A percentile compares a stretch with the other conserved stretches of the same genome.
phyloP scores from a whole-genome alignment of 2,797 vertebrate genomes.

The Antrozous pallidus region DNA sequence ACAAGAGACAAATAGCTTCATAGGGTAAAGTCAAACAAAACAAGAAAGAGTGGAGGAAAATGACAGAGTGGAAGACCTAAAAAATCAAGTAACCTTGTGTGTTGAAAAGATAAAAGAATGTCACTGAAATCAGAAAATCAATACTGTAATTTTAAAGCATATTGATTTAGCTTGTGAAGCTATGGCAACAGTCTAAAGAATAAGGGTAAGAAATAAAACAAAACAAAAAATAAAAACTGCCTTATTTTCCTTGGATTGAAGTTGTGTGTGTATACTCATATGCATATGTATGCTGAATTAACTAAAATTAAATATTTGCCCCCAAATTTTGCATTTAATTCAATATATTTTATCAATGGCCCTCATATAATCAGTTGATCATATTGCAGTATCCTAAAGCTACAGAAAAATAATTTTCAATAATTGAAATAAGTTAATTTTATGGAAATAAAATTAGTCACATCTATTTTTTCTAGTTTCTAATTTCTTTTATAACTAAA shows the following conservation, averaged over 20 bases:
- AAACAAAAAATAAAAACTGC: background rate
- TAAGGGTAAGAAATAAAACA: slow-evolving; percentile 8
- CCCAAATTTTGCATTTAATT: slow-evolving; percentile 55
- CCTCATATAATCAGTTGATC: slow-evolving; percentile 22
- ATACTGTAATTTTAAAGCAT: slow-evolving; percentile 75
- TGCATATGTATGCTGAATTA: background rate
- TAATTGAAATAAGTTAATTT: background rate
- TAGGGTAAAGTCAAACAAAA: slow-evolving; percentile 5
- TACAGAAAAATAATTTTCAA: background rate
- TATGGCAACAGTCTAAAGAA: slow-evolving; percentile 65
- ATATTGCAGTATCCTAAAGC: background rate
- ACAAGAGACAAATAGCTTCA: background rate
- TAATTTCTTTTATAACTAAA: slow-evolving; percentile 54
- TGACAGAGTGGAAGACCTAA: slow-evolving; percentile 36
- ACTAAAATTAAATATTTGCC: slow-evolving; percentile 64
- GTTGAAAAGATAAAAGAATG: slow-evolving; percentile 72
- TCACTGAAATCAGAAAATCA: slow-evolving; percentile 74
- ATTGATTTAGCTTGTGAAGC: slow-evolving; percentile 73
- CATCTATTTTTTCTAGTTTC: slow-evolving; percentile 9
- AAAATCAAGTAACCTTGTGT: slow-evolving; percentile 42
- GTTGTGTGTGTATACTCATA: background rate
- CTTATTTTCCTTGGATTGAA: slow-evolving; percentile 60
- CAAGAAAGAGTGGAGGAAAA: background rate
- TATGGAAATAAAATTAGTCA: background rate
- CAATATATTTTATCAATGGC: slow-evolving; percentile 62